Percentiles rank a stretch among this genome's conserved stretches.
Evolutionary conservation across 2,113 vertebrate genomes (phyloP).

Genomic region (Thryonomys swinderianus): DNA sequence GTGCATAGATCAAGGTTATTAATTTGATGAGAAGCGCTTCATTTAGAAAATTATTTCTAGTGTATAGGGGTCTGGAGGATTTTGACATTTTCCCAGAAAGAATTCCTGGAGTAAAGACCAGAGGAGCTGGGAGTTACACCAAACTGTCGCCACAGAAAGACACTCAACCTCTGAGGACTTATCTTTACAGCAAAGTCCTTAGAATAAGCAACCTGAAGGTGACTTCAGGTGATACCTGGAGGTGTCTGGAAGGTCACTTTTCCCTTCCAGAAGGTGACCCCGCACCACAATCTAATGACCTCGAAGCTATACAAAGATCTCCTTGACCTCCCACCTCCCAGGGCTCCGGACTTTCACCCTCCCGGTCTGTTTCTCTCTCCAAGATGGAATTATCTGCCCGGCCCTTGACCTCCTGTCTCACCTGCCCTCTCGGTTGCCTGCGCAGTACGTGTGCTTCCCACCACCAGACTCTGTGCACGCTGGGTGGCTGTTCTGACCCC

Average conservation of each 20-base stretch:
- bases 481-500: background rate
- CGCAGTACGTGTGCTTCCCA: background rate
- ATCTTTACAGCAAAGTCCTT: conserved; percentile 34
- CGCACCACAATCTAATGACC: background rate
- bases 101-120: conserved; percentile 48
- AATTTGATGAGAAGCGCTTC: conserved; percentile 59
- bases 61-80: conserved; percentile 53
- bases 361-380: background rate
- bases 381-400: background rate
- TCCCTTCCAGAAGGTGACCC: background rate
- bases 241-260: too few relatives aligned
- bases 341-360: background rate
- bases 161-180: background rate
- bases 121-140: background rate
- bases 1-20: conserved; percentile 62
- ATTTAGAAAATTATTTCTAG: conserved; percentile 70
- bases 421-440: background rate
- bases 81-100: conserved; percentile 55
- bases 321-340: background rate
- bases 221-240: too few relatives aligned
- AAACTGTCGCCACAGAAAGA: background rate
- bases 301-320: background rate
- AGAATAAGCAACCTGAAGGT: background rate
- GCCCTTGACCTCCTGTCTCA: background rate
- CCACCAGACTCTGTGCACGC: conserved; percentile 7